These are phyloP conservation scores for Tachuris rubrigastra DNA, from an alignment of 2,113 vertebrate genomes.

Conservation along the genomic window DNA sequence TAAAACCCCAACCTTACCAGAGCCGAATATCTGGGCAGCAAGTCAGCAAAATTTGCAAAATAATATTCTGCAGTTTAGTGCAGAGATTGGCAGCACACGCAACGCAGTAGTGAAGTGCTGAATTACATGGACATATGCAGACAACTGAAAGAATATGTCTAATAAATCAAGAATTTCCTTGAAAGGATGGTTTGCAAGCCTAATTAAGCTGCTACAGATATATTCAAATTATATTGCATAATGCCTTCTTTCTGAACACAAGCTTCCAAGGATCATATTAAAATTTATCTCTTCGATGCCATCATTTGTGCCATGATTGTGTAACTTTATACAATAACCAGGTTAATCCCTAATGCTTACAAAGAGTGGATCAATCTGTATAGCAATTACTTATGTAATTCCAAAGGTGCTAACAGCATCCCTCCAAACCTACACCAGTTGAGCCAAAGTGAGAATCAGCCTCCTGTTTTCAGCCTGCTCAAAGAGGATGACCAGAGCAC, in stretches of 20 bases:
- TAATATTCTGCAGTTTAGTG: conserved; percentile 16
- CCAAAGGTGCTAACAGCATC: not conserved
- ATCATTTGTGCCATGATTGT: not conserved
- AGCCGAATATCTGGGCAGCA: conserved; percentile 19
- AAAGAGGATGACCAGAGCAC: not conserved
- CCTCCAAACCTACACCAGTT: not conserved
- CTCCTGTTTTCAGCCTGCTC: not conserved
- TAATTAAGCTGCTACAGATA: not conserved
- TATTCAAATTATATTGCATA: not conserved
- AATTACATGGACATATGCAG: conserved; percentile 71
- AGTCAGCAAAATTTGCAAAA: conserved; percentile 11
- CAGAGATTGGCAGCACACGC: conserved; percentile 16
- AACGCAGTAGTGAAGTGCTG: not conserved
- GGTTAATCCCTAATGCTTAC: not conserved
- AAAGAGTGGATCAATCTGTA: not conserved
- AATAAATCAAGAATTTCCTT: not conserved
- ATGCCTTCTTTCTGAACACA: not conserved
- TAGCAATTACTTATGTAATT: not conserved
- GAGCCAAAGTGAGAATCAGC: not conserved
- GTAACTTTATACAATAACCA: not conserved
- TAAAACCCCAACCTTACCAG: not conserved
- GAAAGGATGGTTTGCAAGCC: not conserved
- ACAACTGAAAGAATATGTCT: not conserved
- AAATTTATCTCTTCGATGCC: not conserved
- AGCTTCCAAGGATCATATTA: not conserved